phyloP scores from a whole-genome alignment of 2,797 vertebrate species.

The Menidia menidia region DNA sequence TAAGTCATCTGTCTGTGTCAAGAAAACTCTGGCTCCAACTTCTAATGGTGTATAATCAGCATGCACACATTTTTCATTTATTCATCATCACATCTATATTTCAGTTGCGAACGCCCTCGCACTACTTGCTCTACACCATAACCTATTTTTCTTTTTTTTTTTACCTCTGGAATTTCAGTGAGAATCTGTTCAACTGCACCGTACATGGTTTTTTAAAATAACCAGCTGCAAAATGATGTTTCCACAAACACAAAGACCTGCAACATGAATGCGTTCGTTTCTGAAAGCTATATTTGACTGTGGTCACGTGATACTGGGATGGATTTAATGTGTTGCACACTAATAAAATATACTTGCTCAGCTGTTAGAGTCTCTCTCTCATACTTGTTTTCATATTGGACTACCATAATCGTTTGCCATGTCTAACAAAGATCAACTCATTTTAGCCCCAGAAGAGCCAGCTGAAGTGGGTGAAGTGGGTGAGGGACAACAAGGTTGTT shows the following conservation, averaged over 20 bases:
- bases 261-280: conserved; percentile 15
- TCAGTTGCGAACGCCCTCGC: conserved; percentile 11
- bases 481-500: conserved; percentile 32
- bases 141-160: not conserved
- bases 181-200: not conserved
- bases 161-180: conserved; percentile 9
- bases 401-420: conserved; percentile 17
- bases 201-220: conserved; percentile 16
- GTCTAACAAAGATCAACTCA: conserved; percentile 39
- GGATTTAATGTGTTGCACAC: not conserved
- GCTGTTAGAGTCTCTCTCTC: conserved; percentile 34
- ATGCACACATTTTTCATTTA: conserved; percentile 5
- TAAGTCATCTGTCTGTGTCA: conserved; percentile 21
- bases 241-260: not conserved
- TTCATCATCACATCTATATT: conserved; percentile 10
- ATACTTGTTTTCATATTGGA: conserved; percentile 22
- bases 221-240: conserved; percentile 6
- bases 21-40: conserved; percentile 3
- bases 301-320: conserved; percentile 21
- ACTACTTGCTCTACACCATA: not conserved
- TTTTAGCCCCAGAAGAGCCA: conserved; percentile 55
- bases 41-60: conserved; percentile 10
- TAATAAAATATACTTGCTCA: conserved; percentile 39
- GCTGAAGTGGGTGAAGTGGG: conserved; percentile 37
- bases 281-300: conserved; percentile 12